phyloP scores from a whole-genome alignment of 2,113 vertebrate species.

The Larimichthys crocea region DNA sequence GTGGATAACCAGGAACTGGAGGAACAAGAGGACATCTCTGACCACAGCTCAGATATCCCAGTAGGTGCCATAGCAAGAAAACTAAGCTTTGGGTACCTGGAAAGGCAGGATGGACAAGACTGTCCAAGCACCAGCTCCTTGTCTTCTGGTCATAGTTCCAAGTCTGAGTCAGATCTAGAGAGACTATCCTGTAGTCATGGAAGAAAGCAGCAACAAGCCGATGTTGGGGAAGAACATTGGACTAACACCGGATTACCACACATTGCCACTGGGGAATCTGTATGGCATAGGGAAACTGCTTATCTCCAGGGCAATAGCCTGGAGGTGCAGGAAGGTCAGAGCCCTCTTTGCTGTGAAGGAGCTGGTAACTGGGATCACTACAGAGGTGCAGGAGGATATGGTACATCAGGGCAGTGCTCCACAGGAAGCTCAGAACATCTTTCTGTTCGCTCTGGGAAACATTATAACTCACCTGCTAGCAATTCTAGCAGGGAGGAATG shows the following conservation, averaged over 20 bases:
- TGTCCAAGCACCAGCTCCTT: constrained; percentile 81
- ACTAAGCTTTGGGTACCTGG: constrained; percentile 72
- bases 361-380: constrained; percentile 65
- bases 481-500: constrained; percentile 71
- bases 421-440: constrained; percentile 64
- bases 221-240: constrained; percentile 55
- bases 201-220: constrained; percentile 32
- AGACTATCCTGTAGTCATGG: constrained; percentile 55
- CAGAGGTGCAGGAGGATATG: constrained; percentile 40
- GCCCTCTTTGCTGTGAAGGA: constrained; percentile 53
- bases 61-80: constrained; percentile 65
- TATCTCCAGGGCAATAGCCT: constrained; percentile 56
- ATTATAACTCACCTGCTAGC: constrained; percentile 77
- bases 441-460: constrained; percentile 59
- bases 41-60: constrained; percentile 77
- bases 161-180: constrained; percentile 80
- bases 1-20: constrained; percentile 54
- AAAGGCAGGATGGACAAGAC: constrained; percentile 77
- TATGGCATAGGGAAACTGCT: constrained; percentile 61
- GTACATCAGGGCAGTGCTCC: constrained; percentile 44
- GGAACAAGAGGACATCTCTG: constrained; percentile 67
- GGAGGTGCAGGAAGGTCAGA: constrained; percentile 36
- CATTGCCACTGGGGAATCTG: constrained; percentile 21
- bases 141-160: constrained; percentile 84
- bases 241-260: constrained; percentile 16